Base-by-base conservation (phyloP, 2,888 invertebrate genomes). In the Drymonia ruficornis region DNA sequence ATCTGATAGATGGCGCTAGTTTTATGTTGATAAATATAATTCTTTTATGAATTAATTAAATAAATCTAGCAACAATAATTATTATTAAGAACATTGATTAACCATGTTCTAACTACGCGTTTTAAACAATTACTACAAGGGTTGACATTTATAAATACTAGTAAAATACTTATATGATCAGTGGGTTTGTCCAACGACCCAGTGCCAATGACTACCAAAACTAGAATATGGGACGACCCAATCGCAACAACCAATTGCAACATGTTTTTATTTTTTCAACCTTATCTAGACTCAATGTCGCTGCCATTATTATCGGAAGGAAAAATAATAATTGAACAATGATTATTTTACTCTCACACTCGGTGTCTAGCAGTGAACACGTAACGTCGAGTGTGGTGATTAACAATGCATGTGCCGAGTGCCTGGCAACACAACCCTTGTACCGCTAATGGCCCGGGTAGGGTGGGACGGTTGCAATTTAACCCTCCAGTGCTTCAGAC, bases 391-490 rank as follows among this genome's bases (percentile, higher is more conserved):
- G 61, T 61, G 56, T 52, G 53, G 58, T 54, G 59, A 67, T 64
- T 65, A 71, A 78, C 80, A 80, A 81, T 68, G 61, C 67, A 63
- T 34, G 31, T 63, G 59, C 67, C 49, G 66, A 65, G 63, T 65
- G 59, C 59, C 59, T 61, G 62, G 49, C 66, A 75, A 23, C 23
- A 6, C 23, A 23, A 75, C 78, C 76, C 74, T 72, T 65, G 62
- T 62, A 51, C 55, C 44, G 61, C 54, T 73, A 74, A 68, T 69
- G 59, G 52, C 59, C 31, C 15, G 49, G 59, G 55, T 60, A 67
- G 71, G 72, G 71, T 68, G 55, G 65, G 63, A 69, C 52, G 53
- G 60, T 57, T 61, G 53, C 13, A 11, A 55, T 53, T 45, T 70
- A 53, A 72, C 72, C 70, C 72, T 67, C 53, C 52, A 51, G 46